Evolutionary conservation across 30 jellyfish, hydroid and myxozoan genomes (phyloP).

Genomic region (Pelagia noctiluca): DNA sequence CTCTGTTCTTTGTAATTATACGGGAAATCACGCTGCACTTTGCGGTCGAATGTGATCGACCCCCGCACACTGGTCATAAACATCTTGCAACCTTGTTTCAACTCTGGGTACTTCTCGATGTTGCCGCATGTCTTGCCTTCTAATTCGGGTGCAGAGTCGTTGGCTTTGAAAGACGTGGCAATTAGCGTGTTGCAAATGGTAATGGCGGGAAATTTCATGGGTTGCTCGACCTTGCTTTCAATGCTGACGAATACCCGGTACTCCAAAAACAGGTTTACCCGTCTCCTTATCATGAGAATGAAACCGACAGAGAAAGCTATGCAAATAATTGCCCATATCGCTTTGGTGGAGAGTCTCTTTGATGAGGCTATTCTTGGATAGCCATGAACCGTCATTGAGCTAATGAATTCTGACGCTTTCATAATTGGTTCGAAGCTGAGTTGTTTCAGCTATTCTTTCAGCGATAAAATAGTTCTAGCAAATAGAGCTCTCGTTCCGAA

Average conservation of each 20-base stretch:
- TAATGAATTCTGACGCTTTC: too few species aligned
- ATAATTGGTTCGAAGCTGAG: too few species aligned
- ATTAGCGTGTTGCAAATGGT: background rate
- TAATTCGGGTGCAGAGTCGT: background rate
- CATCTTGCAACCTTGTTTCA: background rate
- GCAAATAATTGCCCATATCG: background rate
- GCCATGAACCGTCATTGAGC: conserved; percentile 9
- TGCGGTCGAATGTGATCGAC: background rate
- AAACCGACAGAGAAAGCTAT: background rate
- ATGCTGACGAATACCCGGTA: background rate
- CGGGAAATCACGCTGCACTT: background rate
- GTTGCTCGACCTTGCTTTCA: background rate
- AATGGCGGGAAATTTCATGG: background rate
- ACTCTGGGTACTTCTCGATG: background rate
- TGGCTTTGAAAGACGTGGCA: background rate
- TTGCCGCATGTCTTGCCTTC: background rate
- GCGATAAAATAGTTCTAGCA: too few species aligned
- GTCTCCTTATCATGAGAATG: background rate
- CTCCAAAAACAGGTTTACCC: background rate
- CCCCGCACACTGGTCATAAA: background rate
- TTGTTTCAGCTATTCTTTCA: too few species aligned
- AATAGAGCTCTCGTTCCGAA: too few species aligned
- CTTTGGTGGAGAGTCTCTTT: background rate
- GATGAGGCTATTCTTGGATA: background rate
- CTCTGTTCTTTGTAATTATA: background rate